Evolutionary conservation across 2,797 vertebrate genomes (phyloP), one percentile per base, ranked within the genome.

Genomic region (Eleutherodactylus coqui): DNA sequence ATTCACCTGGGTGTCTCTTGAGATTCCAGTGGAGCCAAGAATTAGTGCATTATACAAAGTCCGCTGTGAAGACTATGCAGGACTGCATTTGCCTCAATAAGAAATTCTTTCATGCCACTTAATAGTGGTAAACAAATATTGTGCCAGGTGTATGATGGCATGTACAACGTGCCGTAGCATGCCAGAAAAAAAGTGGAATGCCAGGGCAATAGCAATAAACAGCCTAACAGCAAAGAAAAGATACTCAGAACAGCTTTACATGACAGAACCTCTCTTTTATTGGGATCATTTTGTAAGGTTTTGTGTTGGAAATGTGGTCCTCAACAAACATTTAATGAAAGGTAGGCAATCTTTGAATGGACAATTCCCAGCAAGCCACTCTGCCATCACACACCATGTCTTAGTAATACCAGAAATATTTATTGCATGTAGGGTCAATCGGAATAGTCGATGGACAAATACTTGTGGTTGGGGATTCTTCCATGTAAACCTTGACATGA

Each of bases 211-310:
- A 14, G 27, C n/a, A 2, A 62, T 13, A 62, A 58, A 58, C 29
- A 67, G 62, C 5, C 14, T 36, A 17, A 36, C 10, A 4, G 21
- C 64, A 32, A 69, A 69, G 62, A 47, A 69, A 47, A 24, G 62
- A 70, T 19, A 82, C 64, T 72, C 69, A 69, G 17, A 29, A 60
- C 69, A 51, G 45, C 11, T 13, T 62, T 16, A 83, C 51, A 24
- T 16, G 58, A 51, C 51, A 75, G 36, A 75, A 75, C 38, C 13
- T 62, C 41, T 75, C 43, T 24, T 83, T 75, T 60, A 60, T 83
- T 60, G 6, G 38, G 49, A 19, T 34, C 19, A 58, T 55, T 32
- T 81, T 43, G 19, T 34, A 36, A 36, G 32, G 14, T 67, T 67
- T 67, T 1, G 10, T 34, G 34, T 67, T 67, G 62, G 32, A 36